Evolutionary conservation across 2,888 invertebrate species (phyloP).

Genomic region (Steinernema carpocapsae): DNA sequence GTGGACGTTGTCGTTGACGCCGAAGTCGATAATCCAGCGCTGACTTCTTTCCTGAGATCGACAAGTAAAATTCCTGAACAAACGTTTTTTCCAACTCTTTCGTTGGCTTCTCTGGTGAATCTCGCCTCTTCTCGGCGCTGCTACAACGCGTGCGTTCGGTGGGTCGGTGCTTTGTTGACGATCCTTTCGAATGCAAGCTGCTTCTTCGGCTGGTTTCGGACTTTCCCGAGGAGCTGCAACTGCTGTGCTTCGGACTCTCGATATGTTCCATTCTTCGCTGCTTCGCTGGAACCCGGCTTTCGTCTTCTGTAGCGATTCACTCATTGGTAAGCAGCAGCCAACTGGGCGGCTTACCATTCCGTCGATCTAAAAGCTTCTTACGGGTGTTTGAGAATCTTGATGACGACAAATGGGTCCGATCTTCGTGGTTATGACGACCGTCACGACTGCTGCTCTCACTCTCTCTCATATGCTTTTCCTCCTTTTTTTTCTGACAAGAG

Average conservation of each 20-base stretch:
- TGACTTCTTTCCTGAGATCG: no score
- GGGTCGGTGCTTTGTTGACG: no score
- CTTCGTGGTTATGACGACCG: background rate
- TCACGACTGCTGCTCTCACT: background rate
- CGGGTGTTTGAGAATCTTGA: background rate
- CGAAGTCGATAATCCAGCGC: no score
- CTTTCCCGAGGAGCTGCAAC: no score
- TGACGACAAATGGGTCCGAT: background rate
- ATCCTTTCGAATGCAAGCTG: no score
- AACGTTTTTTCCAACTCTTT: no score
- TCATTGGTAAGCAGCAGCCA: background rate
- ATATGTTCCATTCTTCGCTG: conserved; percentile 16
- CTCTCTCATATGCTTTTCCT: background rate
- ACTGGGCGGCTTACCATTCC: background rate
- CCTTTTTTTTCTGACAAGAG: background rate
- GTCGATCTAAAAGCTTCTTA: background rate
- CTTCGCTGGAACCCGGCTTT: background rate
- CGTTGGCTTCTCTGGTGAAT: no score
- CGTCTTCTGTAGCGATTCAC: background rate
- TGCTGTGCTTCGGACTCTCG: no score
- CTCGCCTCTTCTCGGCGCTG: background rate
- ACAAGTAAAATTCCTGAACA: no score
- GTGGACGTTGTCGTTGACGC: background rate
- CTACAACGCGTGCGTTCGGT: background rate
- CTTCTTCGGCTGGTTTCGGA: no score